Percentiles rank a stretch among this genome's conserved stretches.
These are phyloP conservation scores for Anticlea derivata DNA, from an alignment of 2,888 invertebrate species.

Conservation along the genomic window DNA sequence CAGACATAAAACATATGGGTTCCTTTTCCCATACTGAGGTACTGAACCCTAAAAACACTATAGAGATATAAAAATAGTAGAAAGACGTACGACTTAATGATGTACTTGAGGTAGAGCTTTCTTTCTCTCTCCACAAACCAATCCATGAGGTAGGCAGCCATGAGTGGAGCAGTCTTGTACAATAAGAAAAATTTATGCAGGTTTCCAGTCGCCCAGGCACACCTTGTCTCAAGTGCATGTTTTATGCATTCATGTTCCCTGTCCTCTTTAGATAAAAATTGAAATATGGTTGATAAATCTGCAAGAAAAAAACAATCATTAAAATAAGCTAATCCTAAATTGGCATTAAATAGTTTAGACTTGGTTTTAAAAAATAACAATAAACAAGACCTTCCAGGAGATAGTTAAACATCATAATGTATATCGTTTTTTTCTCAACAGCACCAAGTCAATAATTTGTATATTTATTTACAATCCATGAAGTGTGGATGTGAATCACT, in stretches of 20 bases:
- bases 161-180: constrained; percentile 94
- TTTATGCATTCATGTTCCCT: constrained; percentile 91
- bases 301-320: constrained; percentile 46
- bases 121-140: constrained; percentile 99
- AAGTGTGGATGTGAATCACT: too few relatives aligned
- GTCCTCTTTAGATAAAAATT: constrained; percentile 90
- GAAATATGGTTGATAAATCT: constrained; percentile 97
- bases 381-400: too few relatives aligned
- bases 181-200: constrained; percentile 96
- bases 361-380: too few relatives aligned
- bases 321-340: too few relatives aligned
- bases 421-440: too few relatives aligned
- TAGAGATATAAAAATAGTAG: constrained; percentile 33
- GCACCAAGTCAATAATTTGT: too few relatives aligned
- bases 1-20: too few relatives aligned
- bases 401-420: too few relatives aligned
- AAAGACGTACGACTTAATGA: constrained; percentile 98
- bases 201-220: constrained; percentile 97
- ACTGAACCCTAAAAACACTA: not conserved
- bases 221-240: constrained; percentile 94
- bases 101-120: constrained; percentile 94
- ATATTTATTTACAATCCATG: too few relatives aligned
- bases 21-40: too few relatives aligned
- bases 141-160: constrained; percentile 98
- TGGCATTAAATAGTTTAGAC: too few relatives aligned